phyloP scores from a whole-genome alignment of 2,888 invertebrate species.

The Drepana falcataria region DNA sequence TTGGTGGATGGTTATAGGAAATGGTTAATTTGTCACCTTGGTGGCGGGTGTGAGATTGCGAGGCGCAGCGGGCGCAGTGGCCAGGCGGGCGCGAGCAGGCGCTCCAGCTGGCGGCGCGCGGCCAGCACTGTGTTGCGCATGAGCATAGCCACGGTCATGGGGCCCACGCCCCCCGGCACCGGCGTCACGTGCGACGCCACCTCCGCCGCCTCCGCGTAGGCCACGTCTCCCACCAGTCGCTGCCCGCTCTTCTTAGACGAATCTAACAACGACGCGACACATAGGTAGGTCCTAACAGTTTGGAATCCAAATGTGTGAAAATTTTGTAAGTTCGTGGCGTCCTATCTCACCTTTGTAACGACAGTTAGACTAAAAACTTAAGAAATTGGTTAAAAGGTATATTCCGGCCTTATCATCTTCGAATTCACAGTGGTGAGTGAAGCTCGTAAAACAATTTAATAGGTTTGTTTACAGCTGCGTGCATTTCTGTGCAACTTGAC shows the following conservation, averaged over 20 bases:
- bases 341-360: too few species aligned
- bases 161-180: conserved; percentile 98
- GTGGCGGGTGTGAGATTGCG: conserved; percentile 84
- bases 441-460: neutral
- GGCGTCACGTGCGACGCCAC: conserved; percentile 95
- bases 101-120: conserved; percentile 82
- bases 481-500: conserved; percentile 2
- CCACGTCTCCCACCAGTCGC: conserved; percentile 96
- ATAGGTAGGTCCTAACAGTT: too few species aligned
- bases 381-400: neutral
- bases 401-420: neutral
- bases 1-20: too few species aligned
- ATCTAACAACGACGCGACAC: conserved; percentile 71
- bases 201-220: conserved; percentile 86
- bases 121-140: conserved; percentile 96
- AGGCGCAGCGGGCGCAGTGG: conserved; percentile 83
- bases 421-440: neutral
- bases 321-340: too few species aligned
- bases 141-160: conserved; percentile 99
- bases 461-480: conserved; percentile 7
- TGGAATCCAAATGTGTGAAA: too few species aligned
- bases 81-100: conserved; percentile 83
- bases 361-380: too few species aligned
- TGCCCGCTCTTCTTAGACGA: conserved; percentile 87
- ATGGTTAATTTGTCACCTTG: conserved; percentile 78